Evolutionary conservation across 2,888 invertebrate genomes (phyloP).

Genomic region (Cheilosia urbana): DNA sequence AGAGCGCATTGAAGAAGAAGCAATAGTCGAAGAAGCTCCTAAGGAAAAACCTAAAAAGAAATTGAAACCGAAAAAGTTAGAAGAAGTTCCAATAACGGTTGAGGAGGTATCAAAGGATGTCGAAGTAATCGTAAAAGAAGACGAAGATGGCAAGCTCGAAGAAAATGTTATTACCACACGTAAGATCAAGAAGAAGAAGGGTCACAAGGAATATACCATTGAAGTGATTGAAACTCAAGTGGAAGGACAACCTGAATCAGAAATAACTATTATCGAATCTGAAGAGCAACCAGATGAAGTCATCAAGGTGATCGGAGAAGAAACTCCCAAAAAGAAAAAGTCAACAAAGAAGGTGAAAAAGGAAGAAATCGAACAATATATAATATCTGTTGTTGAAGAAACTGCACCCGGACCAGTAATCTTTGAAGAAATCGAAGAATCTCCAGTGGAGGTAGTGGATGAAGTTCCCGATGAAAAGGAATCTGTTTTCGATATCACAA

Average conservation of each 20-base stretch:
- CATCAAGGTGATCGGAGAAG: constrained; percentile 43
- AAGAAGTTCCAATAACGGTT: constrained; percentile 67
- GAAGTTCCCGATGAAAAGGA: constrained; percentile 81
- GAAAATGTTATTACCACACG: constrained; percentile 81
- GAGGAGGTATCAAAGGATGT: constrained; percentile 76
- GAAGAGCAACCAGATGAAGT: constrained; percentile 78
- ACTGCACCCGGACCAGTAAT: constrained; percentile 77
- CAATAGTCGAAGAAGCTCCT: constrained; percentile 65
- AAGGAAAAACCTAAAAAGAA: constrained; percentile 72
- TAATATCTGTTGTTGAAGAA: constrained; percentile 80
- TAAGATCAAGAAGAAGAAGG: constrained; percentile 82
- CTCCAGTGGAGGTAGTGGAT: constrained; percentile 64
- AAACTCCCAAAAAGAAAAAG: constrained; percentile 76
- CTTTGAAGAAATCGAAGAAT: constrained; percentile 79
- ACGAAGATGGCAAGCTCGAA: constrained; percentile 81
- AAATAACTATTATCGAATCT: constrained; percentile 80
- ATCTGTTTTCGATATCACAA: constrained; percentile 78
- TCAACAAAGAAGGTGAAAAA: constrained; percentile 78
- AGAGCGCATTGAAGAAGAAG: constrained; percentile 77
- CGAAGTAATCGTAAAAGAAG: constrained; percentile 71
- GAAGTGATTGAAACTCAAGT: constrained; percentile 84
- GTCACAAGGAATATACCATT: constrained; percentile 82
- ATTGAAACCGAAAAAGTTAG: constrained; percentile 23
- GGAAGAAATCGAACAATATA: constrained; percentile 79
- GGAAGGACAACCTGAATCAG: constrained; percentile 82